These are phyloP conservation scores for Andrena cerasifolii DNA, from an alignment of 1,140 invertebrate species.

Conservation along the genomic window DNA sequence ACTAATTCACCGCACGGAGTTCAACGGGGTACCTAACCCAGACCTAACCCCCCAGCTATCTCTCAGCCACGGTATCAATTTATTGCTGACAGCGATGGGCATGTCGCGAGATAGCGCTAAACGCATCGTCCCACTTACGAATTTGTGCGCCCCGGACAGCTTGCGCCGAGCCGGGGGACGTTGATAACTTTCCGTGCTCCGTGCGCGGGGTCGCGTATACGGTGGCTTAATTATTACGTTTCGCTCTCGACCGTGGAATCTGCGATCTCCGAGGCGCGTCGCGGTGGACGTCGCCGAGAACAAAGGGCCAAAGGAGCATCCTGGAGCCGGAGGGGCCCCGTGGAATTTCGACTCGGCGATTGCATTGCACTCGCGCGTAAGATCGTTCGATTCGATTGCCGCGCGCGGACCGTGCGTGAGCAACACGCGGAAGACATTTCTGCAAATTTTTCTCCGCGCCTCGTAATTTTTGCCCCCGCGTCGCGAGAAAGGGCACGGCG, in stretches of 20 bases:
- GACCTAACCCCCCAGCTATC: neutral
- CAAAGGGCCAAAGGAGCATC: conserved; percentile 53
- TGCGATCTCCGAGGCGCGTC: conserved; percentile 46
- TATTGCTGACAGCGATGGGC: neutral
- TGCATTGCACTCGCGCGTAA: conserved; percentile 34
- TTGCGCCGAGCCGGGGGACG: neutral
- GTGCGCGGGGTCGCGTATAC: neutral
- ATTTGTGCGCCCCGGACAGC: neutral
- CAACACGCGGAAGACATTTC: conserved; percentile 54
- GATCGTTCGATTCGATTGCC: conserved; percentile 55
- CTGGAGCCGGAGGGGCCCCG: conserved; percentile 16
- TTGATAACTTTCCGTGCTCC: neutral
- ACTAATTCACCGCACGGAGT: conserved; percentile 12
- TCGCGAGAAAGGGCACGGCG: neutral
- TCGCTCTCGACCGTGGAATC: conserved; percentile 72
- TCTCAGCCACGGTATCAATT: conserved; percentile 11
- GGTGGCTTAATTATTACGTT: conserved; percentile 72
- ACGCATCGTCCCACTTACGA: neutral
- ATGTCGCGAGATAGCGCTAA: neutral
- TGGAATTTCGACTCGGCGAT: conserved; percentile 51
- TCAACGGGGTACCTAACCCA: conserved; percentile 7
- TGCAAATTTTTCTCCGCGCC: conserved; percentile 39
- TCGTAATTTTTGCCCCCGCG: conserved; percentile 10
- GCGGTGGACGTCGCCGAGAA: conserved; percentile 38
- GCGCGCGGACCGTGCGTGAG: conserved; percentile 40